Percentiles rank a stretch among this genome's conserved stretches.
Conservation (phyloP, 2,888 invertebrate genomes). For the Drosophila fulvimacula region DNA sequence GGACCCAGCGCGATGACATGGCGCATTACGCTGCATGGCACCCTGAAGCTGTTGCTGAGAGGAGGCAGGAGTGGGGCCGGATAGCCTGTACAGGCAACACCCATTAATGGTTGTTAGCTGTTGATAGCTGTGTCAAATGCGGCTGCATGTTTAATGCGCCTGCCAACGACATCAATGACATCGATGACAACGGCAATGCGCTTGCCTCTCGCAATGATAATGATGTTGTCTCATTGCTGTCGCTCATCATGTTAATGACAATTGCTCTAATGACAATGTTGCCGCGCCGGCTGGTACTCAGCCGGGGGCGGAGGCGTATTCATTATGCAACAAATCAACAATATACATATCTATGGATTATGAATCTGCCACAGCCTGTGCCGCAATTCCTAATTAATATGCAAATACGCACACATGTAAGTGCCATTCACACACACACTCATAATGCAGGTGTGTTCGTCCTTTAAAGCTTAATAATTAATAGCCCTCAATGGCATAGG, state of each 20-base stretch:
- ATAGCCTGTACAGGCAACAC: constrained; percentile 46
- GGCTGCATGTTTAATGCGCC: constrained; percentile 78
- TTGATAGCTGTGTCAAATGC: constrained; percentile 76
- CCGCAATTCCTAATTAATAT: constrained; percentile 73
- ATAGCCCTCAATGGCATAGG: constrained; percentile 29
- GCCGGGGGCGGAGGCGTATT: constrained; percentile 37
- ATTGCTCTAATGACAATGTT: constrained; percentile 77
- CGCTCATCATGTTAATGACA: constrained; percentile 76
- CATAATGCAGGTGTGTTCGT: constrained; percentile 6
- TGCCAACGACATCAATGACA: constrained; percentile 67
- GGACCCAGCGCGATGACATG: constrained; percentile 51
- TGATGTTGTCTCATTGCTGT: constrained; percentile 75
- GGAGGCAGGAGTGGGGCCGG: too few relatives aligned
- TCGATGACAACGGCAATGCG: constrained; percentile 47
- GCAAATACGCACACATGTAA: constrained; percentile 72
- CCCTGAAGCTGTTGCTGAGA: background rate
- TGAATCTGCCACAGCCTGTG: constrained; percentile 66
- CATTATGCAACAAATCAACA: constrained; percentile 78
- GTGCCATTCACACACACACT: constrained; percentile 24
- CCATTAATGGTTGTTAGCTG: constrained; percentile 76
- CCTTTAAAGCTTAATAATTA: constrained; percentile 66
- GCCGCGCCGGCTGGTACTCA: constrained; percentile 24
- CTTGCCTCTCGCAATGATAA: constrained; percentile 57
- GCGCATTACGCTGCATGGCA: constrained; percentile 44
- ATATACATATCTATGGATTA: constrained; percentile 73